phyloP scores from a whole-genome alignment of 2,113 vertebrate genomes.

The Burhinus oedicnemus region DNA sequence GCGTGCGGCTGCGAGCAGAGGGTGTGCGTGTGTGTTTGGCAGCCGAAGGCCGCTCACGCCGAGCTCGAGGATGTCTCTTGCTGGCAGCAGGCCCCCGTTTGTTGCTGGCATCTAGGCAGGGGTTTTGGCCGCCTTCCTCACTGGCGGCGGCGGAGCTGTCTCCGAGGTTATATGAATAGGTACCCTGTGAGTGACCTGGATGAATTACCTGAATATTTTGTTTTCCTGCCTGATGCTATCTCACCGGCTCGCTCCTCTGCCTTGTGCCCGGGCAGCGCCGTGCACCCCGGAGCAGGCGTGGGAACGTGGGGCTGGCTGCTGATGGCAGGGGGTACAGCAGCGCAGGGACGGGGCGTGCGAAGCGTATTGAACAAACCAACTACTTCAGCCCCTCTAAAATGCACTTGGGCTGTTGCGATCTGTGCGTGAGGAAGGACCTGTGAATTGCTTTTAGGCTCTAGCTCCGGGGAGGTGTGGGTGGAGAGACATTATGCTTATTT shows the following conservation, averaged over 20 bases:
- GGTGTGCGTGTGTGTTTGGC: conserved; percentile 30
- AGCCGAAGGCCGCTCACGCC: not conserved
- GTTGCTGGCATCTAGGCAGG: conserved; percentile 40
- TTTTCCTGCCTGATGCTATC: not conserved
- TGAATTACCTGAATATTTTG: not conserved
- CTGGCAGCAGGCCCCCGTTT: conserved; percentile 21
- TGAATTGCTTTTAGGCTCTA: not conserved
- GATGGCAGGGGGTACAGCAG: accelerated
- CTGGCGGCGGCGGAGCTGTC: conserved; percentile 30
- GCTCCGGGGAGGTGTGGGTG: conserved; percentile 16
- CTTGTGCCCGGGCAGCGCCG: not conserved
- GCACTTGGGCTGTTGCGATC: not conserved
- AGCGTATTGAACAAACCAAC: accelerated
- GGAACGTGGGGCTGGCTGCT: not conserved
- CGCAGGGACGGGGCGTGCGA: not conserved
- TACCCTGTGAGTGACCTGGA: not conserved
- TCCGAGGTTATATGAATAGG: not conserved
- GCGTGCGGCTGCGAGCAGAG: not conserved
- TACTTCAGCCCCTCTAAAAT: not conserved
- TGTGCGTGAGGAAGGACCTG: not conserved
- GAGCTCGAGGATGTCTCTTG: not conserved
- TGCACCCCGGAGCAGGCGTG: not conserved
- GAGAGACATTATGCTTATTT: not conserved
- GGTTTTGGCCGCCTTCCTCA: conserved; percentile 51
- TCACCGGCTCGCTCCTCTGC: not conserved